Evolutionary conservation across 2,888 invertebrate species (phyloP), one percentile per base, ranked within the genome.

Genomic region (Marronus borbonicus): DNA sequence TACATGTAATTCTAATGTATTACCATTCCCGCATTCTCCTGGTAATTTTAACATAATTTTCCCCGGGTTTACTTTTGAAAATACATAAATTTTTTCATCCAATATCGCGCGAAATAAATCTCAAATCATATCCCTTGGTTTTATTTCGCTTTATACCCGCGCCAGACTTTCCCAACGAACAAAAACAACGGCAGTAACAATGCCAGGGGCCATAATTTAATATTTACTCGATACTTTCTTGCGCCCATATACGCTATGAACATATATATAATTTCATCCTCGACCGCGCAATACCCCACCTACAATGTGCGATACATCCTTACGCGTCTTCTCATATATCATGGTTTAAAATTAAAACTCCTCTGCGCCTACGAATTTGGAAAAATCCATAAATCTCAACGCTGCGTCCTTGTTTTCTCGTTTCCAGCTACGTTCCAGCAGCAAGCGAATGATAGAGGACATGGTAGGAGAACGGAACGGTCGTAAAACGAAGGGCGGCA

Each of bases 141-240:
- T 58, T 20, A 12, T 44, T 12, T 3, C 8, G 55, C 20, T 5
- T 58, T 58, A 58, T 20, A 44, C 44, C 44, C 44, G 55, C 55
- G 55, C 55, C 20, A 58, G 20, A 36, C 55, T 20, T 58, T 58
- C 20, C 8, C 55, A 2, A 20, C 20, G 55, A 58, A 58, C 55
- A 20, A 20, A 58, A 17, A 20, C 55, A 58, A 2, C 44, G 2
- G 1, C 44, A 58, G 20, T 20, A 58, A 20, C 20, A 20, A 58
- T 58, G n/a, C 17, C 55, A 17, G 3, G 8, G 8, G 55, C 20
- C 55, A 58, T 58, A 58, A 58, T 20, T 58, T 20, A 58, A 58
- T 58, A 58, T 58, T 58, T 20, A 20, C 55, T 8, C 55, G 55
- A 58, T 58, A 58, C 55, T 58, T 58, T 58, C 55, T 58, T 58